These are phyloP conservation scores for Platyscapa corneri DNA, from an alignment of 1,140 invertebrate species.

Conservation along the genomic window DNA sequence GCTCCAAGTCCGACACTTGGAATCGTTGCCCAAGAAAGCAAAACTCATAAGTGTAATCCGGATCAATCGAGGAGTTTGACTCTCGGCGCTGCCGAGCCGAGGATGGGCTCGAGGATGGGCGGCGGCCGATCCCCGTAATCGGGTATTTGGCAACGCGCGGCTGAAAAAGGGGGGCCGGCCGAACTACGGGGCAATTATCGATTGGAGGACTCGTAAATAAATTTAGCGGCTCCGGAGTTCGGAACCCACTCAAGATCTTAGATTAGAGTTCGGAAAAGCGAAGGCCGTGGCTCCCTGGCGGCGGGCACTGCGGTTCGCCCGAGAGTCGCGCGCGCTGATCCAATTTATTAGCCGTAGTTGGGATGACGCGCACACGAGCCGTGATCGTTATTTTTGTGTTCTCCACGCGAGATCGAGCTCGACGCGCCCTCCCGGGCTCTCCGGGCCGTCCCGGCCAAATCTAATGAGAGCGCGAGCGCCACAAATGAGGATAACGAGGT, in stretches of 20 bases:
- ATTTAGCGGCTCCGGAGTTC: constrained; percentile 60
- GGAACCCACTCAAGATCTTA: constrained; percentile 73
- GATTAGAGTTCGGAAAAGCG: constrained; percentile 71
- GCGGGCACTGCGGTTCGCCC: too few species aligned
- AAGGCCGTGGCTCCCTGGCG: constrained; percentile 65
- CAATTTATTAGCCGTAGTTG: constrained; percentile 69
- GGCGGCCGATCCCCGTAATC: background rate
- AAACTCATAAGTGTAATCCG: background rate
- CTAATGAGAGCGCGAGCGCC: constrained; percentile 74
- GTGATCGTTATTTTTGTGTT: background rate
- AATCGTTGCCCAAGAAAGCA: background rate
- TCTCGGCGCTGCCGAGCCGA: background rate
- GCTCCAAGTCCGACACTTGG: too few species aligned
- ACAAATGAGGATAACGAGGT: constrained; percentile 75
- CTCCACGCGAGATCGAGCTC: background rate
- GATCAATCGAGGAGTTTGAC: background rate
- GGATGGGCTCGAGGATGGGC: background rate
- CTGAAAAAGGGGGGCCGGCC: background rate
- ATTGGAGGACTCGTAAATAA: constrained; percentile 63
- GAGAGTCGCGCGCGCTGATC: constrained; percentile 66
- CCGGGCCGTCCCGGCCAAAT: constrained; percentile 58
- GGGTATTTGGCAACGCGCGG: background rate
- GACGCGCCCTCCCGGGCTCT: too few species aligned
- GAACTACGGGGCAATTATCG: constrained; percentile 42
- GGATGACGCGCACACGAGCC: background rate